These are phyloP conservation scores for Falco columbarius DNA, from an alignment of 2,797 vertebrate genomes.

Conservation along the genomic window DNA sequence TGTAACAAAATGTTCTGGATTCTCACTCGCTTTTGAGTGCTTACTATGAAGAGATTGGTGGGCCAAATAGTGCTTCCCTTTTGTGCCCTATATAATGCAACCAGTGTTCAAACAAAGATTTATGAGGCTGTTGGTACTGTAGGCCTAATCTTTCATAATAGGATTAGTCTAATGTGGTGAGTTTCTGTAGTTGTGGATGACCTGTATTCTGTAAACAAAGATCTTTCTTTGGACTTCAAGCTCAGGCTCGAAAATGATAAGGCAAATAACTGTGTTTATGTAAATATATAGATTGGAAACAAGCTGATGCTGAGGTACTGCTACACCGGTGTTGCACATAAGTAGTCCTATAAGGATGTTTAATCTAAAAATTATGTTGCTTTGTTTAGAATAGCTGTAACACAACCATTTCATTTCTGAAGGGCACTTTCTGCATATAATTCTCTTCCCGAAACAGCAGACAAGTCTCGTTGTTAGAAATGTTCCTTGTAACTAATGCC, in stretches of 20 bases:
- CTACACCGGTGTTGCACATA: too few species aligned
- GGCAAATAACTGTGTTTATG: not conserved
- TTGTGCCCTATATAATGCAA: conserved; percentile 5
- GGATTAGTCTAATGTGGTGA: conserved; percentile 66
- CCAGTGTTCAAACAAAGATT: conserved; percentile 24
- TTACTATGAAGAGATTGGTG: not conserved
- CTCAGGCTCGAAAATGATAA: not conserved
- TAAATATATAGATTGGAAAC: too few species aligned
- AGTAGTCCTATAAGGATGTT: too few species aligned
- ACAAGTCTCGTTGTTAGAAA: not conserved
- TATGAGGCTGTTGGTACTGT: conserved; percentile 10
- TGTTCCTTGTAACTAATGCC: conserved; percentile 8
- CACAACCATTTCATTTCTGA: not conserved
- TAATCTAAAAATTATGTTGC: not conserved
- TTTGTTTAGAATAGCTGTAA: not conserved
- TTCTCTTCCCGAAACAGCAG: conserved; percentile 5
- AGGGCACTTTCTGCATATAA: not conserved
- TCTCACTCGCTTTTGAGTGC: not conserved
- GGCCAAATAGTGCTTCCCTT: not conserved
- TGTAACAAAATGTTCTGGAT: not conserved
- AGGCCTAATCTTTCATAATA: conserved; percentile 62
- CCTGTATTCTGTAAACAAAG: conserved; percentile 64
- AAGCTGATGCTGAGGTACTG: too few species aligned
- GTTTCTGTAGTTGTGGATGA: conserved; percentile 42
- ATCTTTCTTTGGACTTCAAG: conserved; percentile 54